phyloP scores from a whole-genome alignment of 2,888 invertebrate genomes.

The Calephelis perditalis region DNA sequence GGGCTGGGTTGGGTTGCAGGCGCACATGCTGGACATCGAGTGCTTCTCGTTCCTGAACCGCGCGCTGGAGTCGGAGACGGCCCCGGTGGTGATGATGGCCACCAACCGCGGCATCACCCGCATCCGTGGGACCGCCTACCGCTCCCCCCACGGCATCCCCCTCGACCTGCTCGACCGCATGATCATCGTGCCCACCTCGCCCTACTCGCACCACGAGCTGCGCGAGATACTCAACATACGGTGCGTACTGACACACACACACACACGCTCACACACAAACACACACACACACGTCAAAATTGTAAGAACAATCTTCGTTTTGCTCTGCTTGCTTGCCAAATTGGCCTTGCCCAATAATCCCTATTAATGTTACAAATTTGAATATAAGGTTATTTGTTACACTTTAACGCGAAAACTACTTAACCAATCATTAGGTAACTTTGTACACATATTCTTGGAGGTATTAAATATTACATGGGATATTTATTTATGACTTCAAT shows the following conservation, averaged over 20 bases:
- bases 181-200: constrained; percentile 94
- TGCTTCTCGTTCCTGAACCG: constrained; percentile 99
- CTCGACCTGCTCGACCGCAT: constrained; percentile 96
- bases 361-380: too few relatives aligned
- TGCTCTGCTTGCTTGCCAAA: too few relatives aligned
- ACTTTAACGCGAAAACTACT: too few relatives aligned
- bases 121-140: constrained; percentile 95
- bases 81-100: constrained; percentile 99
- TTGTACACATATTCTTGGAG: too few relatives aligned
- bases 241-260: constrained; percentile 42
- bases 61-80: constrained; percentile 97
- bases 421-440: too few relatives aligned
- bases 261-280: not conserved
- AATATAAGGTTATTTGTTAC: too few relatives aligned
- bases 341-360: too few relatives aligned
- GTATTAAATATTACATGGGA: too few relatives aligned
- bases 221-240: constrained; percentile 94
- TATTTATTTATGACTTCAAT: too few relatives aligned
- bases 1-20: constrained; percentile 71
- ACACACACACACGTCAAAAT: too few relatives aligned
- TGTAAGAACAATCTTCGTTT: too few relatives aligned
- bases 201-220: constrained; percentile 93
- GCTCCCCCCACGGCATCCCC: constrained; percentile 98
- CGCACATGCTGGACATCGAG: constrained; percentile 99
- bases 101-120: constrained; percentile 97